Conservation (phyloP, 2,113 vertebrate genomes). For the Campylorhamphus procurvoides region DNA sequence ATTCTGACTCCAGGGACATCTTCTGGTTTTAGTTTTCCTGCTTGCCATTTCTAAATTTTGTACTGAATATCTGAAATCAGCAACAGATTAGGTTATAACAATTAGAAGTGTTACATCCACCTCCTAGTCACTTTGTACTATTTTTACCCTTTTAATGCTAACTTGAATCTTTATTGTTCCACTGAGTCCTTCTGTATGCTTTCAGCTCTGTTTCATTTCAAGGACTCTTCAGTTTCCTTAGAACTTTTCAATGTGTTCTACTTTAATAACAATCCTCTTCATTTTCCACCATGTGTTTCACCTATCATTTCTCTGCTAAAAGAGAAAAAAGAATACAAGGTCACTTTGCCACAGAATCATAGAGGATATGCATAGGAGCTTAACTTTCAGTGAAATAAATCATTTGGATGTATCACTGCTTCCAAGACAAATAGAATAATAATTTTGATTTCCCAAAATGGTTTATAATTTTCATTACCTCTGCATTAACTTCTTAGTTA, state of each 20-base stretch:
- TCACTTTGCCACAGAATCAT: not conserved
- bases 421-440: not conserved
- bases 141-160: not conserved
- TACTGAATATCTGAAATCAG: not conserved
- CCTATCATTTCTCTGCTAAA: not conserved
- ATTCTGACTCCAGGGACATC: not conserved
- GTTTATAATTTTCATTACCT: not conserved
- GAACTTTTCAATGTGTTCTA: not conserved
- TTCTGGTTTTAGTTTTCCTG: not conserved
- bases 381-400: not conserved
- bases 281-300: not conserved
- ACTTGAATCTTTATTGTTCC: not conserved
- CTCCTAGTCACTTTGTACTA: not conserved
- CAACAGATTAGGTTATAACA: not conserved
- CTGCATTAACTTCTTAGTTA: not conserved
- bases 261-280: not conserved
- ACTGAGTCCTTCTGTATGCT: not conserved
- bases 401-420: not conserved
- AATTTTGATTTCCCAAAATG: not conserved
- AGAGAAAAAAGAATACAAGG: not conserved
- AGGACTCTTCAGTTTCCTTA: not conserved
- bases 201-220: not conserved
- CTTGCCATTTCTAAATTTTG: fast-evolving
- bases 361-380: not conserved
- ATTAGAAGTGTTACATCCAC: not conserved